Base-by-base conservation (phyloP, 2,113 vertebrate species). In the Vanacampus margaritifer region DNA sequence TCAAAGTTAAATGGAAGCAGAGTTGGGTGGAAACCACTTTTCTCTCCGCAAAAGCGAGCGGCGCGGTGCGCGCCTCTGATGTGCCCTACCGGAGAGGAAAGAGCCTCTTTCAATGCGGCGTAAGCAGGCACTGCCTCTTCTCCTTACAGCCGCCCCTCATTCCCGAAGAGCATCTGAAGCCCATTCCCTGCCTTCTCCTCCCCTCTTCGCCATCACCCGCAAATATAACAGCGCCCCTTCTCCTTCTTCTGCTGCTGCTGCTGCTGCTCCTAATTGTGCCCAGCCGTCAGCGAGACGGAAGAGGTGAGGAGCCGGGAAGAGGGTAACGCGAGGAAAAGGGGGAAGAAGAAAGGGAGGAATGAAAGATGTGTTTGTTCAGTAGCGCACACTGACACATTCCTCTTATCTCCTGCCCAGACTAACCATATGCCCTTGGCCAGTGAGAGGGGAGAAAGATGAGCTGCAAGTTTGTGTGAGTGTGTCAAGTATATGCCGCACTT, bases 361-460 rank as follows among this genome's bases (percentile, higher is more conserved):
- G 69, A 89, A 87, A 86, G 87, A 88, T 85, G 84, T 80, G 86
- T 89, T 88, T 85, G 84, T 86, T 87, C 82, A 83, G 73, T 68
- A 87, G 77, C 83, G 71, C 84, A 78, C 67, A 51, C 26, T 82
- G 90, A 91, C 94, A 84, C 90, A 91, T 95, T 72, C 93, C 93
- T 95, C 95, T 93, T 90, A 97, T 97, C 91, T 96, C 91, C 69
- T 95, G 94, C 86, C 94, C 94, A 57, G 93, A 91, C 79, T 93
- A 94, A 89, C 94, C 94, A 93, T 94, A 96, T 75, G 94, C 92
- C 87, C 94, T 17, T 93, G 91, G 87, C 94, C 92, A 72, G 74
- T 51, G 56, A 37, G 56, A 59, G 56, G 59, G 67, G 43, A 74
- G 75, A 76, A 50, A 73, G 79, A 83, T 78, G 77, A 84, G 79